Conservation (phyloP, 1,140 invertebrate genomes). For the Yoshiicerus persimilis region DNA sequence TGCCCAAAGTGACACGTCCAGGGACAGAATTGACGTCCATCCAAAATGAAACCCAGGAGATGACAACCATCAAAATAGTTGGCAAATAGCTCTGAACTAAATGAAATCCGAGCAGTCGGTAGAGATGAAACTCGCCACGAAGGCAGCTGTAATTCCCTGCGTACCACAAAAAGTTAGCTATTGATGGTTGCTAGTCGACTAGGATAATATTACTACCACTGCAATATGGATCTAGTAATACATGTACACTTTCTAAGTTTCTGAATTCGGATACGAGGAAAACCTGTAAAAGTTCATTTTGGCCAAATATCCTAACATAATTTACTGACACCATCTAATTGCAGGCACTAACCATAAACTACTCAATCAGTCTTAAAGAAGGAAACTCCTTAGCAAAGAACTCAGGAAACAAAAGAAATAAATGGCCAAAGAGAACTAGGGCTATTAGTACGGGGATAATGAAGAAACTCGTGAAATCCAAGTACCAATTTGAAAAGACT, state of each 20-base stretch:
- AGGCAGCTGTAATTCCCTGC: slow-evolving; percentile 60
- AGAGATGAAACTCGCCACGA: slow-evolving; percentile 60
- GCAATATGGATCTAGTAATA: neutral
- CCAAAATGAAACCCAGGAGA: slow-evolving; percentile 69
- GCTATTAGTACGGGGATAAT: slow-evolving; percentile 52
- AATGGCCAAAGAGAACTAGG: neutral
- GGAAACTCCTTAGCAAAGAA: neutral
- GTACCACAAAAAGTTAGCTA: neutral
- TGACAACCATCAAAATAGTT: slow-evolving; percentile 68
- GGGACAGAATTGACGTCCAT: slow-evolving; percentile 67
- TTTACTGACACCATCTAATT: neutral
- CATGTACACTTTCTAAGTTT: neutral
- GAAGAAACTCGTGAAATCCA: slow-evolving; percentile 51
- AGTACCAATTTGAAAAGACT: slow-evolving; percentile 59
- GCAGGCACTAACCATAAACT: neutral
- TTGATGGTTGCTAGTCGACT: neutral
- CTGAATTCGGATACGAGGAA: neutral
- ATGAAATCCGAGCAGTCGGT: slow-evolving; percentile 64
- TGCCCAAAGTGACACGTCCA: slow-evolving; percentile 56
- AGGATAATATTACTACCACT: neutral
- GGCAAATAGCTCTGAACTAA: slow-evolving; percentile 67
- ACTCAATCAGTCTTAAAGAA: neutral
- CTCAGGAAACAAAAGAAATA: neutral
- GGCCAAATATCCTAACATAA: neutral
- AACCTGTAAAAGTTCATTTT: neutral